These are phyloP conservation scores for Peromyscus attwateri DNA, from an alignment of 2,797 vertebrate species.

Conservation along the genomic window DNA sequence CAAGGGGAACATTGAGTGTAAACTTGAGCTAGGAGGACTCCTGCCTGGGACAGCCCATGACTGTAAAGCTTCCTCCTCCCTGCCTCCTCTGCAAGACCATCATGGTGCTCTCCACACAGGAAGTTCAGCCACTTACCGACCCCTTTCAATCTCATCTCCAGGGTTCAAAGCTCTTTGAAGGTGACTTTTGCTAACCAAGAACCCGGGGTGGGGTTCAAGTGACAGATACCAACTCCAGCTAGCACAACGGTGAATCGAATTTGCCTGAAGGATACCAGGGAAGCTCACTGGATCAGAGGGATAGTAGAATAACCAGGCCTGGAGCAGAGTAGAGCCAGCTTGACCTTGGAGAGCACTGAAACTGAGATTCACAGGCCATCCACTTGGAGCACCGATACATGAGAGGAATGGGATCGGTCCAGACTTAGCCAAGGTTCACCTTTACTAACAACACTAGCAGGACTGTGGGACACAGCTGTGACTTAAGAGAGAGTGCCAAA, in stretches of 20 bases:
- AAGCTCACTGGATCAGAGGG: neutral
- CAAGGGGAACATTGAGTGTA: neutral
- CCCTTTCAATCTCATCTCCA: neutral
- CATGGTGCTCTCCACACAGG: neutral
- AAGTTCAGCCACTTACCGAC: neutral
- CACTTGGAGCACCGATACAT: neutral
- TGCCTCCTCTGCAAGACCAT: neutral
- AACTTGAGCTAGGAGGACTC: neutral
- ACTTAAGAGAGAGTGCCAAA: neutral
- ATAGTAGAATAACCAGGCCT: neutral
- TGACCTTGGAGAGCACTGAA: neutral
- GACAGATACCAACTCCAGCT: constrained; percentile 30
- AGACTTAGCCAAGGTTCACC: neutral
- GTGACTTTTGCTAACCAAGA: neutral
- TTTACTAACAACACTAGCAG: neutral
- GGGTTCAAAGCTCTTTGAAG: neutral
- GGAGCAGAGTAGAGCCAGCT: neutral
- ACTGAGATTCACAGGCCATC: neutral
- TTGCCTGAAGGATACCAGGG: neutral
- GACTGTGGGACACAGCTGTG: neutral
- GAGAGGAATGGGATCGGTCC: neutral
- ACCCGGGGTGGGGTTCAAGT: neutral
- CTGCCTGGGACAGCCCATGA: neutral
- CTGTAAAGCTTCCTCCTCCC: neutral
- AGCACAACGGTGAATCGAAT: neutral